A percentile compares a stretch with the other conserved stretches of the same genome.
Conservation (phyloP, 2,888 invertebrate species). For the Acanthacorydalis orientalis region DNA sequence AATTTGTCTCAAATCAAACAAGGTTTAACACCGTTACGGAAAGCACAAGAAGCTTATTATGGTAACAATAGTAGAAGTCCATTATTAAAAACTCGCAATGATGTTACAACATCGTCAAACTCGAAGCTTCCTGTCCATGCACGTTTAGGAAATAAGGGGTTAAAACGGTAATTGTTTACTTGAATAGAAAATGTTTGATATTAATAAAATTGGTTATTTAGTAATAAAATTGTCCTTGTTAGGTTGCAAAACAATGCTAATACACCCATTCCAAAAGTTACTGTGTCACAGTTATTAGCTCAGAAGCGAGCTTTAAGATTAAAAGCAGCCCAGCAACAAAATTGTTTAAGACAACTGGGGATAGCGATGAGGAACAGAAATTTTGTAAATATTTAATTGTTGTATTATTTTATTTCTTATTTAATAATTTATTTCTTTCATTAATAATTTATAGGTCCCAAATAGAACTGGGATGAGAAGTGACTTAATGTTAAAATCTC, state of each 20-base stretch:
- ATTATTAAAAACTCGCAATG: neutral
- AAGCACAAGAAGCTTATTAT: conserved; percentile 5
- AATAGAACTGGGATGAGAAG: no score
- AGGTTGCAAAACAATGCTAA: neutral
- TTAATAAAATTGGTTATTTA: neutral
- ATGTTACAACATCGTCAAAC: neutral
- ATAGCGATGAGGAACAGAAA: no score
- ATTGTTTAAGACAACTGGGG: neutral
- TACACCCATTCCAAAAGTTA: neutral
- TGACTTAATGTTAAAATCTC: no score
- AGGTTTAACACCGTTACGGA: conserved; percentile 1
- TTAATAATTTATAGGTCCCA: no score
- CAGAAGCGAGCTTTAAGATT: neutral
- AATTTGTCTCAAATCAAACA: conserved; percentile 1
- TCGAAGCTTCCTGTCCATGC: conserved; percentile 5
- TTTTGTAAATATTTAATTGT: no score
- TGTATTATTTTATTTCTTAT: no score
- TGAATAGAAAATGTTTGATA: neutral
- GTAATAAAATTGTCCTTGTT: neutral
- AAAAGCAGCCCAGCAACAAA: neutral
- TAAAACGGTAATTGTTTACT: neutral
- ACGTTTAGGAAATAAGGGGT: conserved; percentile 1
- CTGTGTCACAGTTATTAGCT: neutral
- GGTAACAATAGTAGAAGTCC: conserved; percentile 3
- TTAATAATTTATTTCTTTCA: no score